Conservation (phyloP, 2,797 vertebrate species). For the Trachops cirrhosus region DNA sequence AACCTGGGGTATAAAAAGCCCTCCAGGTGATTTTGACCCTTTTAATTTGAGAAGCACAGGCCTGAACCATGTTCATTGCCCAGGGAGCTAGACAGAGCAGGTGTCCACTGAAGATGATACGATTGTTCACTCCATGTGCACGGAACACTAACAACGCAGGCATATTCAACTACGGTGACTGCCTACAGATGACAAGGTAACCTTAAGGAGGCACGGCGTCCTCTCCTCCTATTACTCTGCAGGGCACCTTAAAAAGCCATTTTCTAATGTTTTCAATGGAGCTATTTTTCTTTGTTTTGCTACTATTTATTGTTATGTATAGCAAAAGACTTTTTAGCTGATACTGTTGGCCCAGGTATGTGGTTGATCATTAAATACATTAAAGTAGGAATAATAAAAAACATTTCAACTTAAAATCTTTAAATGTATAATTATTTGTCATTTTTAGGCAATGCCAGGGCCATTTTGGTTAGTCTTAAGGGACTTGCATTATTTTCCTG, state of each 20-base stretch:
- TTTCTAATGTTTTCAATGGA: background rate
- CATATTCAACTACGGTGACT: background rate
- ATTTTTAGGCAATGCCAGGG: background rate
- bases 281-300: background rate
- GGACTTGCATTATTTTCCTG: background rate
- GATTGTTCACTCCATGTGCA: background rate
- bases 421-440: background rate
- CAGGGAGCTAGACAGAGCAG: background rate
- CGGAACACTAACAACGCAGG: background rate
- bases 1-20: background rate
- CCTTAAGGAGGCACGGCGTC: background rate
- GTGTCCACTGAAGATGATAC: background rate
- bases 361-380: constrained; percentile 20
- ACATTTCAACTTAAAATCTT: constrained; percentile 12
- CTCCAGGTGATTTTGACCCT: background rate
- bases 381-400: background rate
- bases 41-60: background rate
- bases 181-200: background rate
- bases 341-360: background rate
- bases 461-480: background rate
- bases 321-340: background rate
- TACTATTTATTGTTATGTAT: background rate
- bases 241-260: background rate
- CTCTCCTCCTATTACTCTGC: background rate
- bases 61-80: background rate